These are phyloP conservation scores for Solenopsis fugax DNA, from an alignment of 1,140 invertebrate genomes.

Conservation along the genomic window DNA sequence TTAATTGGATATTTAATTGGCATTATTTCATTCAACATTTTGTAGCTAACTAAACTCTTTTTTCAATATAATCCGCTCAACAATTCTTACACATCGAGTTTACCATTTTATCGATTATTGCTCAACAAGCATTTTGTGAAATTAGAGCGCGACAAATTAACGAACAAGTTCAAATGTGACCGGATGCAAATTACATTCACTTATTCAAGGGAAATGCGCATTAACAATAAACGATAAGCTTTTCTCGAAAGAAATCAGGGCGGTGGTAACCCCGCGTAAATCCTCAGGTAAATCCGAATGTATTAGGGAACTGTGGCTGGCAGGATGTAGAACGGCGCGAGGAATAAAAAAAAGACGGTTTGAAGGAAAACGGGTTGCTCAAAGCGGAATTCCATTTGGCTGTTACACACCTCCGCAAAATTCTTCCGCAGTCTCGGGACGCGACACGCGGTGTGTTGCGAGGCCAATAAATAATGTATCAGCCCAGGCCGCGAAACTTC, in stretches of 20 bases:
- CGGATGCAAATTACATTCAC: background rate
- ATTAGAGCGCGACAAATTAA: background rate
- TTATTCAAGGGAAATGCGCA: background rate
- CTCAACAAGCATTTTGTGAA: background rate
- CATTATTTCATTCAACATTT: background rate
- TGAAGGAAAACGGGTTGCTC: constrained; percentile 20
- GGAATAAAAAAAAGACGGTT: constrained; percentile 8
- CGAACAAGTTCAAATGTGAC: background rate
- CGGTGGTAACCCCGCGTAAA: background rate
- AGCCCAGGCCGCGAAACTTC: constrained; percentile 64
- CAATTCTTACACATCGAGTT: background rate
- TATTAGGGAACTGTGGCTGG: background rate
- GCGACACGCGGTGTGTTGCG: constrained; percentile 50
- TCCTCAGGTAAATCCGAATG: constrained; percentile 14
- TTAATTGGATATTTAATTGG: too few relatives aligned
- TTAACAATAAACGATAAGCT: constrained; percentile 39
- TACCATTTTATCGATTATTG: background rate
- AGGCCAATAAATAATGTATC: constrained; percentile 74
- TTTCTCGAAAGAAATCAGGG: background rate
- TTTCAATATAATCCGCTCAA: background rate
- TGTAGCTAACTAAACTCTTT: too few relatives aligned
- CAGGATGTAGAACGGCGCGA: background rate
- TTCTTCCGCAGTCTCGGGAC: constrained; percentile 40
- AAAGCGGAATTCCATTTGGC: constrained; percentile 36
- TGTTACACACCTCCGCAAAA: constrained; percentile 31